phyloP scores from a whole-genome alignment of 2,888 invertebrate genomes.

The Mesorhabditis belari region DNA sequence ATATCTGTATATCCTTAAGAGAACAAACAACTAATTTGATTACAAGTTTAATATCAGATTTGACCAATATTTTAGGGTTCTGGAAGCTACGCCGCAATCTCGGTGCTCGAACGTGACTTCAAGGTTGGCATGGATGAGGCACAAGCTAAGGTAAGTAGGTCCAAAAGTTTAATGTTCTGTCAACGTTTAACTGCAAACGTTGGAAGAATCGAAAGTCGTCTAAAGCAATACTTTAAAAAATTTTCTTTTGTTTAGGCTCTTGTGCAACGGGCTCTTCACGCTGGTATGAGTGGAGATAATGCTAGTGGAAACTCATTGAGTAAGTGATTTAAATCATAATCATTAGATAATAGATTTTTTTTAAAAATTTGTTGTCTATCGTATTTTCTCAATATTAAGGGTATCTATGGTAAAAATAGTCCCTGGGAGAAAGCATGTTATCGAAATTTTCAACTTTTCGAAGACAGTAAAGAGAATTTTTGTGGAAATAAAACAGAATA shows the following conservation, averaged over 20 bases:
- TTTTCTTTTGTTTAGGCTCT: constrained; percentile 58
- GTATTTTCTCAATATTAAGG: too few species aligned
- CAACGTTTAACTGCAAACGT: not conserved
- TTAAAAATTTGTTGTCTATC: too few species aligned
- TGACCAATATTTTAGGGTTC: constrained; percentile 61
- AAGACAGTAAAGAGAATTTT: not conserved
- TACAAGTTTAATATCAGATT: too few species aligned
- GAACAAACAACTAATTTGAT: too few species aligned
- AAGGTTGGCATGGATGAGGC: constrained; percentile 47
- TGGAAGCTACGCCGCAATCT: constrained; percentile 91
- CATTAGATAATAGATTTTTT: too few species aligned
- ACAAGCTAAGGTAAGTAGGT: not conserved
- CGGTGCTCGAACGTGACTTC: constrained; percentile 72
- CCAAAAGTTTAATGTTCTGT: not conserved
- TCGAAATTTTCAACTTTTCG: too few species aligned
- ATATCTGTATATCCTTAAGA: too few species aligned
- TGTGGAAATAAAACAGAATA: not conserved
- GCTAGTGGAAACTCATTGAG: constrained; percentile 45
- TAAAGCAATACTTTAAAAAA: too few species aligned
- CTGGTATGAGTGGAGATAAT: constrained; percentile 95
- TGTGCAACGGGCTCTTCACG: constrained; percentile 86
- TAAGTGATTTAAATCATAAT: too few species aligned
- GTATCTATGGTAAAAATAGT: too few species aligned
- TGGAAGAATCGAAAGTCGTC: constrained; percentile 36
- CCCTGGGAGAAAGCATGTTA: too few species aligned